Evolutionary conservation across 2,797 vertebrate species (phyloP).

Genomic region (Hippocampus kuda): DNA sequence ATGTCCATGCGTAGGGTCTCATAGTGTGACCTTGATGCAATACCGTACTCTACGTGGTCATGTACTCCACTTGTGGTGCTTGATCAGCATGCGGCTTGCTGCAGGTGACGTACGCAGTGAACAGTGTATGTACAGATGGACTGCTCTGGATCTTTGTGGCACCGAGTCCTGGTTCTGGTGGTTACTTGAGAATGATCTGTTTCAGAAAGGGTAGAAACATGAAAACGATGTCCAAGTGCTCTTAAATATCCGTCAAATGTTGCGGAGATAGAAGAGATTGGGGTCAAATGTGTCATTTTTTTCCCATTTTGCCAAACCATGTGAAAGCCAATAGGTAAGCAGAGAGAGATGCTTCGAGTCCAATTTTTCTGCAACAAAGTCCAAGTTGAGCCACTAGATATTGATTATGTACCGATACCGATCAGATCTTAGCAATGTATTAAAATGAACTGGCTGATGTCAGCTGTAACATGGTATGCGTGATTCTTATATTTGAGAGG

Average conservation of each 20-base stretch:
- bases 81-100: conserved; percentile 80
- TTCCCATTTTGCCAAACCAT: too few species aligned
- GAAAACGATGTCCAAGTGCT: neutral
- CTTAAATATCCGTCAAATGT: neutral
- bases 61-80: conserved; percentile 43
- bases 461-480: too few species aligned
- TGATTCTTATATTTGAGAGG: too few species aligned
- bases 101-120: conserved; percentile 36
- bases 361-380: too few species aligned
- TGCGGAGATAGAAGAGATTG: neutral
- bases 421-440: too few species aligned
- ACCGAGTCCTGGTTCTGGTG: conserved; percentile 75
- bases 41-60: conserved; percentile 33
- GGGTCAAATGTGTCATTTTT: neutral
- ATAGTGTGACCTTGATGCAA: neutral
- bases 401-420: too few species aligned
- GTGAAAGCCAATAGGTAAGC: too few species aligned
- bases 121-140: conserved; percentile 53
- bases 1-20: conserved; percentile 27
- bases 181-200: conserved; percentile 99
- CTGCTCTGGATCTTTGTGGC: conserved; percentile 74
- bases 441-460: too few species aligned
- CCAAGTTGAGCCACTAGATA: too few species aligned
- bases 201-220: conserved; percentile 31
- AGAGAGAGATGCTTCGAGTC: neutral